Evolutionary conservation across 2,113 vertebrate genomes (phyloP).

Genomic region (Rhineura floridana): DNA sequence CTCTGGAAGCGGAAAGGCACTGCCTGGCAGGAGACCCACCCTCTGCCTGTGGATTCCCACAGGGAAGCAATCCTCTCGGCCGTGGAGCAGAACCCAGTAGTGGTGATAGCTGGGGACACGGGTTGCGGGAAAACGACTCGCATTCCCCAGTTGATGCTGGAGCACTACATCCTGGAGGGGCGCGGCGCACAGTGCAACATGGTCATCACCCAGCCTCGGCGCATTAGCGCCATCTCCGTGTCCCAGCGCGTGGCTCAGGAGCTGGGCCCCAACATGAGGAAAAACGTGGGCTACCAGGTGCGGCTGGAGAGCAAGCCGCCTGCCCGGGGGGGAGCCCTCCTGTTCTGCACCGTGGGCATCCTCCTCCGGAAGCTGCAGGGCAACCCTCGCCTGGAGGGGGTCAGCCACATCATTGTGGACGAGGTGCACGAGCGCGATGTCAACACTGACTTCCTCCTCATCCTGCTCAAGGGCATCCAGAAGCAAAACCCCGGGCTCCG

Average conservation of each 20-base stretch:
- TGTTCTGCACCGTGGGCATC: constrained; percentile 96
- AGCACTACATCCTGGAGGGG: constrained; percentile 81
- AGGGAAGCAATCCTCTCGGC: constrained; percentile 83
- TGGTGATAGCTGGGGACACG: constrained; percentile 92
- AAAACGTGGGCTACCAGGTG: constrained; percentile 93
- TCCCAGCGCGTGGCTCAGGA: constrained; percentile 91
- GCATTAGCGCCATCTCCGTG: constrained; percentile 95
- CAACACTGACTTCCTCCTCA: constrained; percentile 96
- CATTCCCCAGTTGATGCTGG: constrained; percentile 92
- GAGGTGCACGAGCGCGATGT: constrained; percentile 97
- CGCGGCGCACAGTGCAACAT: constrained; percentile 88
- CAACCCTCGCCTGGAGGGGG: constrained; percentile 86
- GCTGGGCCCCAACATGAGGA: constrained; percentile 86
- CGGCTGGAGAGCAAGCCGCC: constrained; percentile 91
- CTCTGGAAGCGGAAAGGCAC: constrained; percentile 81
- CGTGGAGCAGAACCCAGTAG: constrained; percentile 84
- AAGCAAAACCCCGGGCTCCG: constrained; percentile 83
- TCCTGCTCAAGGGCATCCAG: constrained; percentile 85
- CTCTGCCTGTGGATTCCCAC: constrained; percentile 88
- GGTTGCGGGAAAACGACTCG: constrained; percentile 96
- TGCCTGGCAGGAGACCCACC: constrained; percentile 68
- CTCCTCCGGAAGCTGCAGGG: constrained; percentile 92
- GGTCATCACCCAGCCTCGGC: constrained; percentile 91
- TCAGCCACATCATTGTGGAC: constrained; percentile 95
- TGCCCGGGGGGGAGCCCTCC: constrained; percentile 85